Evolutionary conservation across 1,140 invertebrate species (phyloP), one percentile per base, ranked within the genome.

Genomic region (Lepidurus couesii): DNA sequence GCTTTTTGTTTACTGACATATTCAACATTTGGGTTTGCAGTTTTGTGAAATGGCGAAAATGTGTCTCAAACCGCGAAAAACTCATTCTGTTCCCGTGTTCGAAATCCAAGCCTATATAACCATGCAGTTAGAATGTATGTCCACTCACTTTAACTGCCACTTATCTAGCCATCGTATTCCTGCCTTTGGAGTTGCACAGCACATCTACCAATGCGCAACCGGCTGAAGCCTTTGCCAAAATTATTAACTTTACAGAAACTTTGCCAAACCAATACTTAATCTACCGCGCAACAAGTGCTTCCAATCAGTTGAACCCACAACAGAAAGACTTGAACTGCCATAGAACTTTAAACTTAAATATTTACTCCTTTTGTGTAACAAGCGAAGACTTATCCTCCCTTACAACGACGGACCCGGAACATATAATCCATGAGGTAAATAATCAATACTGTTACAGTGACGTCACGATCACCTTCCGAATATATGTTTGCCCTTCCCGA

Each of bases 101-200:
- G 53, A 65, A 65, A 65, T 65, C 21, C 53, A 65, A 65, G 53
- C 53, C 21, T 65, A 65, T 16, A 65, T 65, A 21, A 65, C 53
- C 53, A 65, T 65, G 53, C 53, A 65, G 21, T 65, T 65, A 65
- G 53, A 65, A 65, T 65, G 53, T 65, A 65, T 65, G 53, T 65
- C 53, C 5, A 65, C 53, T 65, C 53, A 65, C 53, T 65, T 65
- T 21, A 65, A 65, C 53, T 65, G 53, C n/a, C 53, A 65, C 53
- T 65, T 65, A 65, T 65, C 16, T 65, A 65, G 53, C 53, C 53
- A 65, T 21, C 53, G 43, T 45, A 47, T 77, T 77, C 24, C 34
- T n/a, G 75, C 75, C 13, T 77, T 77, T 21, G 75, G 75, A 42
- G 75, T 47, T 45, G 75, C 75, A 42, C 75, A 77, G 75, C 75